Evolutionary conservation across 2,888 invertebrate species (phyloP), one percentile per base, ranked within the genome.

Genomic region (Ecliptopera silaceata): DNA sequence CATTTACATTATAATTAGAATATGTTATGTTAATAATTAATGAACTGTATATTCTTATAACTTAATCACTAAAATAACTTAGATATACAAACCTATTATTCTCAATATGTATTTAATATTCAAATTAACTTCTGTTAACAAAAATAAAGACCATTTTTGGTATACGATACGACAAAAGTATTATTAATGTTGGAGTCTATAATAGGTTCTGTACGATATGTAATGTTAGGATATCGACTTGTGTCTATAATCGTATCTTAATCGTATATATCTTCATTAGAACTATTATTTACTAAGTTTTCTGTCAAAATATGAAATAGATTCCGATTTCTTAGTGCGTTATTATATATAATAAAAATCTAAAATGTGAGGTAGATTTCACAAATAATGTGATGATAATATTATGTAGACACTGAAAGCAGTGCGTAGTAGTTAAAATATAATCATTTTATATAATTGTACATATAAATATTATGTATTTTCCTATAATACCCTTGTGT

Each of bases 81-180:
- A n/a, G n/a, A n/a, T n/a, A n/a, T n/a, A n/a, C n/a, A n/a, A n/a
- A n/a, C n/a, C n/a, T n/a, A n/a, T n/a, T n/a, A n/a, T n/a, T n/a
- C n/a, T n/a, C n/a, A n/a, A n/a, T n/a, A n/a, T n/a, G n/a, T n/a
- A n/a, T n/a, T n/a, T n/a, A n/a, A n/a, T n/a, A n/a, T n/a, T n/a
- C n/a, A n/a, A n/a, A n/a, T n/a, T n/a, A n/a, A n/a, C n/a, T n/a
- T n/a, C n/a, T n/a, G n/a, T n/a, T n/a, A n/a, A n/a, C n/a, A n/a
- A n/a, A n/a, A n/a, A n/a, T n/a, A n/a, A 18, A 39, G 18, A 18
- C 18, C n/a, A 18, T 39, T 43, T 26, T 51, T 51, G 36, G 50
- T 51, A 52, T 52, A 52, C 43, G 38, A 36, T 34, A 34, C 36
- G 36, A 10, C 18, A 29, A 36, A 42, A 43, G 43, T 42, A 42